Conservation (phyloP, 2,888 invertebrate genomes). For the Calameuta filiformis region DNA sequence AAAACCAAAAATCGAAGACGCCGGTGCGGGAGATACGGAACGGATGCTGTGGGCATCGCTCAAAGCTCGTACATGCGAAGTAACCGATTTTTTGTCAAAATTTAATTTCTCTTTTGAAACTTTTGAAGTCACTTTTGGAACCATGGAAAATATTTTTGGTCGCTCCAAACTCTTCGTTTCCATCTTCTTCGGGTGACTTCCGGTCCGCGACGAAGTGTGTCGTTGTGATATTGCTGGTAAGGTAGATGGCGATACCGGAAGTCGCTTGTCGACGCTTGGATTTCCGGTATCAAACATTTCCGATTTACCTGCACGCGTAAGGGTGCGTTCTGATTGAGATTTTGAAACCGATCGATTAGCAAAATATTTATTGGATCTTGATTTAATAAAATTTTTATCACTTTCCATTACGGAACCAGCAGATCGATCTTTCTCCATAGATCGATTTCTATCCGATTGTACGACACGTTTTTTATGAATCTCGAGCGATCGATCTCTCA, state of each 20-base stretch:
- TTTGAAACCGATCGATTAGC: neutral
- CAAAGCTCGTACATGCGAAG: conserved; percentile 37
- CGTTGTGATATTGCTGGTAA: neutral
- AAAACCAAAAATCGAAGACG: conserved; percentile 59
- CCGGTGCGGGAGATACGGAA: conserved; percentile 37
- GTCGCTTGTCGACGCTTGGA: conserved; percentile 38
- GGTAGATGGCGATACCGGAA: neutral
- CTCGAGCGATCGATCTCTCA: neutral
- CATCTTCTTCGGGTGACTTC: neutral
- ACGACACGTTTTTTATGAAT: neutral
- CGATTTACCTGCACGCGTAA: neutral
- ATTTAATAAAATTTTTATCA: neutral
- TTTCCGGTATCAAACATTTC: conserved; percentile 15
- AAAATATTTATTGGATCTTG: neutral
- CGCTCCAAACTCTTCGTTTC: conserved; percentile 15
- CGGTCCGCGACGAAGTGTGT: neutral
- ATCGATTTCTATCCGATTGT: neutral
- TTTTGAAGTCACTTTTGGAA: conserved; percentile 31
- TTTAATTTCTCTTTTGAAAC: conserved; percentile 46
- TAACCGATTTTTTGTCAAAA: conserved; percentile 40
- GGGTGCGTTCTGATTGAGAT: neutral
- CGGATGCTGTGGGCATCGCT: conserved; percentile 42
- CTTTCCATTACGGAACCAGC: neutral
- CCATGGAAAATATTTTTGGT: conserved; percentile 21
- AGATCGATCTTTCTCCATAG: neutral